Base-by-base conservation (phyloP, 2,888 invertebrate species). In the Reticulitermes lucifugus region DNA sequence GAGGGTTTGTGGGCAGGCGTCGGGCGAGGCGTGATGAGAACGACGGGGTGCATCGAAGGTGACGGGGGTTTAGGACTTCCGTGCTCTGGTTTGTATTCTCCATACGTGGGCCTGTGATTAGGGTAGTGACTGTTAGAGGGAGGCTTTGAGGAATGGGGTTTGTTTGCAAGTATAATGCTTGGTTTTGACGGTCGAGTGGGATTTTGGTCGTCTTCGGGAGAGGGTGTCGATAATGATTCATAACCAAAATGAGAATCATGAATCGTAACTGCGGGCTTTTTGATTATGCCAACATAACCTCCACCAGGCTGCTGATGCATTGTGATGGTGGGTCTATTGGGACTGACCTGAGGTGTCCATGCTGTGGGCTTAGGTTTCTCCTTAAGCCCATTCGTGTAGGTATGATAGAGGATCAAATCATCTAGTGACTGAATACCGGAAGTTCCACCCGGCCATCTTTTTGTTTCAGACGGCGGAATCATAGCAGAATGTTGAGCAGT, bases 171-270 rank as follows among this genome's bases (percentile, higher is more conserved):
- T 29, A 86, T 65, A 43, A 86, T 82, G 2, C 80, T 60, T 43
- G 86, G 86, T 70, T 82, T 86, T 25, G 43, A 25, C 22, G 77
- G 60, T 18, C 65, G 46, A 21, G 77, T 77, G 25, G 79, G 88
- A 41, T 14, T 85, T 10, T 84, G n/a, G 21, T 22, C 51, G 51
- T 75, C 18, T 51, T 43, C 59, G n/a, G 80, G 77, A 73, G 87
- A 51, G 4, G 87, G 86, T 46, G 87, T 35, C 41, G 71, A n/a
- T 12, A 59, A 29, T 29, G 79, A 46, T 4, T 80, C 65, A 55
- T 87, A 75, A 86, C 84, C 60, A 86, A 85, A 59, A 86, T 85
- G 85, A 82, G 83, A 59, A 87, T 83, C 29, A 87, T 80, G 14
- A 86, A 77, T 35, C 84, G 55, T 82, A 29, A 85, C 71, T 55